Evolutionary conservation across 1,140 invertebrate genomes (phyloP), one percentile per base, ranked within the genome.

Genomic region (Drosophila athabasca): DNA sequence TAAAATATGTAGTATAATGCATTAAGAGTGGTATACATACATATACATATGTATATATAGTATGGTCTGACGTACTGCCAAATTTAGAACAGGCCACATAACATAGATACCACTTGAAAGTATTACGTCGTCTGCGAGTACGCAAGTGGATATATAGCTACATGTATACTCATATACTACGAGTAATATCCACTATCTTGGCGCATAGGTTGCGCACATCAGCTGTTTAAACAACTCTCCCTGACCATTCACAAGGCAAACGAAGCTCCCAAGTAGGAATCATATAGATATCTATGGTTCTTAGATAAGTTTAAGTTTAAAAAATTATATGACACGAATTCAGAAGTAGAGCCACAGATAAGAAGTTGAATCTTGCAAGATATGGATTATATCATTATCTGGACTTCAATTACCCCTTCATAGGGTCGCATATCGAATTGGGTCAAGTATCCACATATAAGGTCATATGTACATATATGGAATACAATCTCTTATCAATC

Each of bases 31-130:
- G 31, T 15, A 35, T 22, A 17, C 8, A 45, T 31, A 62, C 15
- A 44, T 17, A 24, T 2, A 29, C 26, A 29, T 29, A 29, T 19
- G 35, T 58, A 53, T 41, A 46, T 73, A 55, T 41, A 31, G 26
- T n/a, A 15, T 19, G 44, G 7, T 22, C 49, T 65, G 62, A 65
- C 64, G 64, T 66, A 65, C 35, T 66, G 46, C 46, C 61, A 66
- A 52, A 51, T 66, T 51, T 66, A 66, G 61, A 66, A 52, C 62
- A 66, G 15, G 60, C 60, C 60, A 64, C 31, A 60, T 31, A 5
- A 49, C 7, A 49, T 65, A 22, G 60, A 43, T 58, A 58, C 46
- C 44, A 29, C 17, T 48, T 17, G 35, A 29, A 19, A 49, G 54
- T 17, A 31, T 48, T 43, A 24, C 35, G 64, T 66, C 35, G 64